Base-by-base conservation (phyloP, 2,113 vertebrate genomes). In the Zapus hudsonius region DNA sequence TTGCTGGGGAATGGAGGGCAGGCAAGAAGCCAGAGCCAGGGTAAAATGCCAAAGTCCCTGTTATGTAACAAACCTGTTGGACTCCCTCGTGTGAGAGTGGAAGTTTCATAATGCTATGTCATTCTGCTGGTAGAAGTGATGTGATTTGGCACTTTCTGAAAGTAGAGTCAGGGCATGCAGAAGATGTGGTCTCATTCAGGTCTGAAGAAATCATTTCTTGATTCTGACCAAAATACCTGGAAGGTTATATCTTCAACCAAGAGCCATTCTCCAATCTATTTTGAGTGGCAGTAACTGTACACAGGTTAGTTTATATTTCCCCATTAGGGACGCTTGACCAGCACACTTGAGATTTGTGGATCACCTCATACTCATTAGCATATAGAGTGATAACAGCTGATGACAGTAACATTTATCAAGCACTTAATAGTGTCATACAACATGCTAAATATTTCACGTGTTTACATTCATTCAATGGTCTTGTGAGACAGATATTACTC, bases 31-130 rank as follows among this genome's bases (percentile, higher is more conserved):
- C 80, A 89, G 91, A 36, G 59, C 84, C 76, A 74, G 13, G n/a
- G 42, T 95, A n/a, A 87, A 40, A 52, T 91, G 78, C 87, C 87
- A 90, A 83, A 94, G 55, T 38, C 84, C 64, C 70, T 42, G 11
- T 97, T 96, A 95, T 42, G 16, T 95, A 96, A 97, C 59, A 83
- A 95, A 94, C 82, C 82, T 92, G 89, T 93, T 96, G 96, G 80
- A 90, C 96, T 73, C n/a, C 61, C 64, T 96, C 25, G 8, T 83
- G 61, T 63, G 90, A 76, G 59, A 81, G 31, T 57, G 52, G 42
- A 90, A 61, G 2, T 96, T 96, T 96, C 96, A 96, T 85, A 70
- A 85, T 91, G 87, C 95, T 96, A 80, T 96, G 79, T 95, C 94
- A 76, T 85, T 96, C 22, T 81, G 91, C 76, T 81, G 59, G 33